phyloP scores from a whole-genome alignment of 2,797 vertebrate genomes.

The Botia almorhae region DNA sequence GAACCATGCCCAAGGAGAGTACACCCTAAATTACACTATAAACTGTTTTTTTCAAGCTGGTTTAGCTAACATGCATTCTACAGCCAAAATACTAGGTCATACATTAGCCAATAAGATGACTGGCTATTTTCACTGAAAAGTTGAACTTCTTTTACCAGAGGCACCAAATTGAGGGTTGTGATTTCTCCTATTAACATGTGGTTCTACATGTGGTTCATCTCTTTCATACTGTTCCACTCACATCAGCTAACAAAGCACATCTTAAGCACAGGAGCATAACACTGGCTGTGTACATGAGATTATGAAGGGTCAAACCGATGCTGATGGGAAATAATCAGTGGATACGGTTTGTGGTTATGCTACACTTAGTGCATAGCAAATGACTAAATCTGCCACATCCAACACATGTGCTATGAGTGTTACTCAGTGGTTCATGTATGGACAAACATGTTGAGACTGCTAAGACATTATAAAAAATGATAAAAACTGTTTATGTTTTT shows the following conservation, averaged over 20 bases:
- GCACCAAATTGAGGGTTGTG: background rate
- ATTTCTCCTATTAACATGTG: background rate
- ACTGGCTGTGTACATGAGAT: conserved; percentile 1
- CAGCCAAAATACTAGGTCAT: no score
- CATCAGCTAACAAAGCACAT: background rate
- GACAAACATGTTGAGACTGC: background rate
- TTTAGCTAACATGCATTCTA: no score
- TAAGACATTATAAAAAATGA: no score
- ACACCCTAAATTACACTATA: no score
- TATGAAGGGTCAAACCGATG: background rate
- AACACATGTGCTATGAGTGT: conserved; percentile 4
- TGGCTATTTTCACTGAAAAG: background rate
- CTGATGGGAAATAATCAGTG: conserved; percentile 13
- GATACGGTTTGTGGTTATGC: conserved; percentile 13
- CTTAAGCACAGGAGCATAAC: conserved; percentile 21
- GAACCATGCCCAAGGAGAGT: background rate
- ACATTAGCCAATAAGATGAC: no score
- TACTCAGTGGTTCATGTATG: background rate
- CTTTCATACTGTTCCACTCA: background rate
- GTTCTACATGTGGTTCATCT: background rate
- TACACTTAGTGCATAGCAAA: conserved; percentile 27
- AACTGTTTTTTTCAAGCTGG: no score
- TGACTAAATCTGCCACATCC: conserved; percentile 1
- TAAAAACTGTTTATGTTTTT: no score
- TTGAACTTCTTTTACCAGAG: background rate